phyloP scores from a whole-genome alignment of 1,140 invertebrate genomes.

The Listronotus oregonensis region DNA sequence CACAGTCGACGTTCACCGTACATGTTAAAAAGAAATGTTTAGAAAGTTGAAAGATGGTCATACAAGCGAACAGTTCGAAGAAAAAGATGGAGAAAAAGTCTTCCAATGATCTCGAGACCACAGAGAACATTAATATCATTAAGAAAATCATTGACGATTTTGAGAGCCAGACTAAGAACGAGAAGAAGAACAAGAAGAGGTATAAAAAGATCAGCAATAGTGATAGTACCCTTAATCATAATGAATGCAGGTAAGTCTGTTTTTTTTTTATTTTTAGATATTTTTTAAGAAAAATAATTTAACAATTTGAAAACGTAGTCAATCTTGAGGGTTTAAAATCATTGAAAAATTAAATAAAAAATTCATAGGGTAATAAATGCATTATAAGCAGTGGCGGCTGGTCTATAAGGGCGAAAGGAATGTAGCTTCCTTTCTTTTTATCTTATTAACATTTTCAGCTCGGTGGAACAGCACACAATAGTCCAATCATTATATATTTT shows the following conservation, averaged over 20 bases:
- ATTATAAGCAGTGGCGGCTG: no score
- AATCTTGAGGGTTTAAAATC: no score
- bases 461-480: no score
- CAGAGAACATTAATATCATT: slow-evolving; percentile 50
- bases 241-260: slow-evolving; percentile 26
- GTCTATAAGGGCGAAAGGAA: no score
- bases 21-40: slow-evolving; percentile 1
- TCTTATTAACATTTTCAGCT: no score
- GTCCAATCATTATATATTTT: no score
- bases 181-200: slow-evolving; percentile 37
- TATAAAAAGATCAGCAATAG: slow-evolving; percentile 35
- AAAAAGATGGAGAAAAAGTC: slow-evolving; percentile 42
- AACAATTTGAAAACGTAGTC: no score
- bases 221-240: slow-evolving; percentile 33
- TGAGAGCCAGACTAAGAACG: slow-evolving; percentile 33
- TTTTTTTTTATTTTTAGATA: no score
- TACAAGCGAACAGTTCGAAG: slow-evolving; percentile 40
- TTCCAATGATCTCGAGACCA: slow-evolving; percentile 37
- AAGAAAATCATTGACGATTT: slow-evolving; percentile 51
- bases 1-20: neutral
- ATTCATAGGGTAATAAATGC: no score
- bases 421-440: no score
- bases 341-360: no score
- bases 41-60: slow-evolving; percentile 41
- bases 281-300: no score